A percentile compares a stretch with the other conserved stretches of the same genome.
These are phyloP conservation scores for Oscheius sp. DNA, from an alignment of 2,888 invertebrate genomes.

Conservation along the genomic window DNA sequence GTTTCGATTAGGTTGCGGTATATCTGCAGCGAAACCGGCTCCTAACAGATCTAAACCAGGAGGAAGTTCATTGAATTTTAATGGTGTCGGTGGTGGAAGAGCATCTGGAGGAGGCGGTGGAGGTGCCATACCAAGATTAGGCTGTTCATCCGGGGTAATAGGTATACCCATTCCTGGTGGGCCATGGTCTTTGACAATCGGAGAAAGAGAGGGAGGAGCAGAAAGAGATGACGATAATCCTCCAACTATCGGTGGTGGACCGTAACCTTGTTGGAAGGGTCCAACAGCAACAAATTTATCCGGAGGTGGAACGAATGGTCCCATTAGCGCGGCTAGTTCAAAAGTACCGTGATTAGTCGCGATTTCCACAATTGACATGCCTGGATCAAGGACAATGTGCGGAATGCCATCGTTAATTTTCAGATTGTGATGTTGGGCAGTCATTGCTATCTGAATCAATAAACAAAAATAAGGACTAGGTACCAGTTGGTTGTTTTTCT, in stretches of 20 bases:
- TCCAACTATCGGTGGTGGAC: background rate
- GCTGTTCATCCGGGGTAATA: too few species aligned
- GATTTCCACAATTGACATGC: slow-evolving; percentile 37
- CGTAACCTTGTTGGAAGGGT: slow-evolving; percentile 33
- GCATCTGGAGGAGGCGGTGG: background rate
- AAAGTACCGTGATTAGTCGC: slow-evolving; percentile 34
- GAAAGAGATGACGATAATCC: slow-evolving; percentile 24
- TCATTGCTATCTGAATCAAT: slow-evolving; percentile 37
- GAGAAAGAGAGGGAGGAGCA: background rate
- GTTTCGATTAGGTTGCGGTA: background rate
- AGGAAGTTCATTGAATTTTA: background rate
- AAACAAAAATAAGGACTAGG: background rate
- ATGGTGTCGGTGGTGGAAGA: background rate
- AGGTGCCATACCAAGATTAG: background rate
- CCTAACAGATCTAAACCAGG: background rate
- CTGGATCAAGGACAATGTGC: slow-evolving; percentile 39
- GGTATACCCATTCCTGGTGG: background rate
- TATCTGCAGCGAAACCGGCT: slow-evolving; percentile 17
- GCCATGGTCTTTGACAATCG: background rate
- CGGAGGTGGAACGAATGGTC: slow-evolving; percentile 33
- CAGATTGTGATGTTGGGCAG: slow-evolving; percentile 43
- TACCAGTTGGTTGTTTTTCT: slow-evolving; percentile 37
- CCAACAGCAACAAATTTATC: slow-evolving; percentile 41
- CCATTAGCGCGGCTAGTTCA: slow-evolving; percentile 28
- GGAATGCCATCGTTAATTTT: slow-evolving; percentile 41